Conservation (phyloP, 2,113 vertebrate species). For the Leptodactylus fuscus region DNA sequence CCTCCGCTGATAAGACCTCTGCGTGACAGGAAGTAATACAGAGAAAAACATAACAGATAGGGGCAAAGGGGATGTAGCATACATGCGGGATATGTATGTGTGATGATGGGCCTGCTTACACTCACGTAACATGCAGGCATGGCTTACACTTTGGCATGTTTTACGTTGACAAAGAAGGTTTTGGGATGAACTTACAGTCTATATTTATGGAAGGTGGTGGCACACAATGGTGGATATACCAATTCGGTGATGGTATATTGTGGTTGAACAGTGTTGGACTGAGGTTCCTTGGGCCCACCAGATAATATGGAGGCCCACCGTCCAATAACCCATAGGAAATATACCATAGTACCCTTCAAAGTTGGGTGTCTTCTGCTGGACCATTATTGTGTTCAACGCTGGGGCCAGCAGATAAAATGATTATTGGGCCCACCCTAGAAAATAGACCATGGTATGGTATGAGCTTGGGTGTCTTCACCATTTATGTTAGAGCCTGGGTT, state of each 20-base stretch:
- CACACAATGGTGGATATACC: neutral
- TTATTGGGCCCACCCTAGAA: too few species aligned
- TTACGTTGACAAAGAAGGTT: neutral
- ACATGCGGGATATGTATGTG: constrained; percentile 33
- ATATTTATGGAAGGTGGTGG: neutral
- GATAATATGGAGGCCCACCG: too few species aligned
- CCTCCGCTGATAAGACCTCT: constrained; percentile 34
- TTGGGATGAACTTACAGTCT: neutral
- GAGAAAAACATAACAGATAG: neutral
- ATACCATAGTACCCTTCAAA: too few species aligned
- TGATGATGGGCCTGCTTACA: neutral
- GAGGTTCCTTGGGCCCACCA: too few species aligned
- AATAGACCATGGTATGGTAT: too few species aligned
- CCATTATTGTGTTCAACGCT: too few species aligned
- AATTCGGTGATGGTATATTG: neutral
- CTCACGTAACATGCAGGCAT: constrained; percentile 21
- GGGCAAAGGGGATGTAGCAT: neutral
- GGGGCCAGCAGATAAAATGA: too few species aligned
- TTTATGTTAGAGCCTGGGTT: too few species aligned
- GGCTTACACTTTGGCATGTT: neutral
- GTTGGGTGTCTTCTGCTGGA: too few species aligned
- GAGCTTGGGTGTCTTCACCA: too few species aligned
- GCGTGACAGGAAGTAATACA: constrained; percentile 51
- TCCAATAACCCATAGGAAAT: too few species aligned
- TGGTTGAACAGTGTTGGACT: neutral